phyloP scores from a whole-genome alignment of 2,797 vertebrate species.

The Spatula clypeata region DNA sequence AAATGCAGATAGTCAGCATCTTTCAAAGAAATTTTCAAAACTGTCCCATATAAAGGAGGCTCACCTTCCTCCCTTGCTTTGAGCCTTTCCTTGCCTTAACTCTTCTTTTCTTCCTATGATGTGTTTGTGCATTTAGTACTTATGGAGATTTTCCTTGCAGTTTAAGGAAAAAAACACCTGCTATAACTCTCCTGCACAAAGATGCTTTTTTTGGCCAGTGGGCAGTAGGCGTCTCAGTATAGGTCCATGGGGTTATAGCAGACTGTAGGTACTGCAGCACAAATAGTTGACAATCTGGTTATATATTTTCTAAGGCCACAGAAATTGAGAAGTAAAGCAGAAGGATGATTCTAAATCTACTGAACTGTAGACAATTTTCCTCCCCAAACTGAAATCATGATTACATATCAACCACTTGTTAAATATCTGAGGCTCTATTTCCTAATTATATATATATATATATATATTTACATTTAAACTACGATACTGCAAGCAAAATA shows the following conservation, averaged over 20 bases:
- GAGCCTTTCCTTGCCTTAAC: neutral
- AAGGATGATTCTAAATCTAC: neutral
- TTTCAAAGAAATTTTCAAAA: neutral
- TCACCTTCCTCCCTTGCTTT: neutral
- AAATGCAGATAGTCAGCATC: neutral
- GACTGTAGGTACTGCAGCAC: neutral
- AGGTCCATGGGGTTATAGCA: fast-evolving
- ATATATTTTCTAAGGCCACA: neutral
- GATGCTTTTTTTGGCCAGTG: neutral
- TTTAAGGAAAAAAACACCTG: fast-evolving
- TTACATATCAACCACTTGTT: fast-evolving
- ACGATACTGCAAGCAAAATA: neutral
- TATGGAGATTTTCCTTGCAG: neutral
- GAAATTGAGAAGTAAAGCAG: neutral
- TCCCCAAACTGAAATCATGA: neutral
- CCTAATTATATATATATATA: neutral
- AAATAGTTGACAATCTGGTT: neutral
- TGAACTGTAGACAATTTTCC: neutral
- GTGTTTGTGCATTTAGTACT: neutral
- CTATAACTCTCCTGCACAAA: neutral
- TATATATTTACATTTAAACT: neutral
- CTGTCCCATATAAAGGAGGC: neutral
- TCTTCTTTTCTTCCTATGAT: neutral
- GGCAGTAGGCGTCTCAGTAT: fast-evolving
- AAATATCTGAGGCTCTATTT: neutral